These are phyloP conservation scores for Ptychochromis oligacanthus DNA, from an alignment of 2,113 vertebrate genomes.

Conservation along the genomic window DNA sequence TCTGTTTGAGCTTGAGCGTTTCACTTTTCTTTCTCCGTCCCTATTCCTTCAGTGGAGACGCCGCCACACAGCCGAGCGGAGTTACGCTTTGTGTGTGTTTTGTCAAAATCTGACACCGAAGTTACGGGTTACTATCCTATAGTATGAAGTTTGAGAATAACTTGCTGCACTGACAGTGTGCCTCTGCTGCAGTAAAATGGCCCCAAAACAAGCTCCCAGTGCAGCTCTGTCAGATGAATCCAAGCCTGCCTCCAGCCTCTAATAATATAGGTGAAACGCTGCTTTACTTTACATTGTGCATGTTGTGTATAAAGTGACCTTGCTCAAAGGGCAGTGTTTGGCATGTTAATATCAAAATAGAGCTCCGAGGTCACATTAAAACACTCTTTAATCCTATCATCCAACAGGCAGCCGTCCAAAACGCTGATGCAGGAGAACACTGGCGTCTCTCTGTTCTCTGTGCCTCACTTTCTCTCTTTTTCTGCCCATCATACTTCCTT, in stretches of 20 bases:
- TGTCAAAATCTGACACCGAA: conserved; percentile 15
- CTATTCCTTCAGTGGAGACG: not conserved
- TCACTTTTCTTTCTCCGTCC: not conserved
- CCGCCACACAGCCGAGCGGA: conserved; percentile 3
- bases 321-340: conserved; percentile 18
- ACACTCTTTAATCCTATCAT: conserved; percentile 71
- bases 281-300: conserved; percentile 36
- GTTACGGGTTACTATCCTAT: not conserved
- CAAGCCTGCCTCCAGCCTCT: not conserved
- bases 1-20: conserved; percentile 9
- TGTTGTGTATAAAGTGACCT: conserved; percentile 52
- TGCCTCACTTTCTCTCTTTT: conserved; percentile 5
- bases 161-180: not conserved
- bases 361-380: conserved; percentile 64
- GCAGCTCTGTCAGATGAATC: not conserved
- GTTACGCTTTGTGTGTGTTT: not conserved
- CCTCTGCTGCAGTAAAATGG: not conserved
- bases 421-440: conserved; percentile 60
- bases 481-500: not conserved
- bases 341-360: conserved; percentile 57
- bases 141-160: not conserved
- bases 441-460: not conserved
- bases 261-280: not conserved
- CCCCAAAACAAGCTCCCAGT: not conserved
- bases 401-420: conserved; percentile 67